These are phyloP conservation scores for Lasioglossum morio DNA, from an alignment of 2,888 invertebrate species.

Conservation along the genomic window DNA sequence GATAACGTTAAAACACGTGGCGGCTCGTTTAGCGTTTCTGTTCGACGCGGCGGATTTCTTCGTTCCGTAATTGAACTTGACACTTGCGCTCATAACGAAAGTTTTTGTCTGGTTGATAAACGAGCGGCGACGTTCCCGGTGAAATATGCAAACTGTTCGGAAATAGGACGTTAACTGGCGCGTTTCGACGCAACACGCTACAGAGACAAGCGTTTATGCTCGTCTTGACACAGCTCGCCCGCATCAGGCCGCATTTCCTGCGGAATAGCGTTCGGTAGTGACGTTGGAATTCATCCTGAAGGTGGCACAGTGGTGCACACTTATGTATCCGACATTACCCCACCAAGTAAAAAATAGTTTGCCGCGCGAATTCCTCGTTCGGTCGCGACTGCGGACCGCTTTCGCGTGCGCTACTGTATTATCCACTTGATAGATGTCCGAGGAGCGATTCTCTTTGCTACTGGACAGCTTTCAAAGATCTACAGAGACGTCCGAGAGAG, in stretches of 20 bases:
- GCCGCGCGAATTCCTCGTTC: neutral
- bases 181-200: constrained; percentile 28
- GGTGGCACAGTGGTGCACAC: neutral
- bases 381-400: neutral
- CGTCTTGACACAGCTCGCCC: neutral
- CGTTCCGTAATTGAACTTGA: neutral
- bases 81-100: neutral
- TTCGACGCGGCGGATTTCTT: neutral
- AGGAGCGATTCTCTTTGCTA: neutral
- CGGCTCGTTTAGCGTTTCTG: neutral
- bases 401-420: neutral
- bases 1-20: neutral
- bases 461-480: neutral
- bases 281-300: neutral
- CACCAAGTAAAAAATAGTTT: neutral
- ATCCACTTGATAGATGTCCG: neutral
- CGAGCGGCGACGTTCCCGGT: constrained; percentile 21
- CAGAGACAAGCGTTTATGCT: constrained; percentile 36
- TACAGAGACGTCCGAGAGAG: neutral
- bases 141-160: constrained; percentile 24
- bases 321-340: neutral
- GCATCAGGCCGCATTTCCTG: neutral
- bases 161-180: constrained; percentile 18
- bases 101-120: neutral
- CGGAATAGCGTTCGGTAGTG: neutral